Percentiles rank a stretch among this genome's conserved stretches.
Conservation (phyloP, 2,888 invertebrate genomes). For the Melitaea athalia region DNA sequence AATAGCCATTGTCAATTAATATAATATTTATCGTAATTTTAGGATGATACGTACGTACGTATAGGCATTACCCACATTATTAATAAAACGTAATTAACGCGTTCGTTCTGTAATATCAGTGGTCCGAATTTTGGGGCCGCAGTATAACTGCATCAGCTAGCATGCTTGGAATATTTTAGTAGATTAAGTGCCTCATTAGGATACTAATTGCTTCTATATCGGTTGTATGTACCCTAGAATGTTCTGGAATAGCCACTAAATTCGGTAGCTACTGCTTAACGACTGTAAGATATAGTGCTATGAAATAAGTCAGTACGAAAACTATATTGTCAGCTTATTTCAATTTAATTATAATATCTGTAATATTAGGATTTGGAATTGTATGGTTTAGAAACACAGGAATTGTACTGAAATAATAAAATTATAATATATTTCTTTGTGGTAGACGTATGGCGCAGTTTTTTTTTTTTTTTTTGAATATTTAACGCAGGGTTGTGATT, state of each 20-base stretch:
- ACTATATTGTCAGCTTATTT: neutral
- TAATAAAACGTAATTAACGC: neutral
- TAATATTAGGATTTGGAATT: too few relatives aligned
- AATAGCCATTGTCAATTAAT: too few relatives aligned
- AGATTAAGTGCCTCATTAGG: slow-evolving; percentile 42
- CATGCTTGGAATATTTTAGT: slow-evolving; percentile 36
- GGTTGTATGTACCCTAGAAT: slow-evolving; percentile 33
- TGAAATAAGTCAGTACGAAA: slow-evolving; percentile 1
- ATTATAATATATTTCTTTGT: too few relatives aligned
- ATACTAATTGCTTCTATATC: slow-evolving; percentile 38
- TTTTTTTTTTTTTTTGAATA: too few relatives aligned
- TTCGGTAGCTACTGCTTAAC: slow-evolving; percentile 27
- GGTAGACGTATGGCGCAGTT: too few relatives aligned
- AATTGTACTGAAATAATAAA: too few relatives aligned
- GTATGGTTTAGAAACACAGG: too few relatives aligned
- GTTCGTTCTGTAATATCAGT: neutral
- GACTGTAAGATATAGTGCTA: slow-evolving; percentile 30
- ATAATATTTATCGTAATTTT: too few relatives aligned
- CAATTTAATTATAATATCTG: too few relatives aligned
- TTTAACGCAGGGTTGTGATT: too few relatives aligned
- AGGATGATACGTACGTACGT: too few relatives aligned
- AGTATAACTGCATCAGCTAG: slow-evolving; percentile 20
- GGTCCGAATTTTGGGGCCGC: slow-evolving; percentile 2
- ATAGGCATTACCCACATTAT: neutral
- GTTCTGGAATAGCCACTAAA: slow-evolving; percentile 35